Conservation (phyloP, 2,797 vertebrate genomes). For the Enteromius treurensis region DNA sequence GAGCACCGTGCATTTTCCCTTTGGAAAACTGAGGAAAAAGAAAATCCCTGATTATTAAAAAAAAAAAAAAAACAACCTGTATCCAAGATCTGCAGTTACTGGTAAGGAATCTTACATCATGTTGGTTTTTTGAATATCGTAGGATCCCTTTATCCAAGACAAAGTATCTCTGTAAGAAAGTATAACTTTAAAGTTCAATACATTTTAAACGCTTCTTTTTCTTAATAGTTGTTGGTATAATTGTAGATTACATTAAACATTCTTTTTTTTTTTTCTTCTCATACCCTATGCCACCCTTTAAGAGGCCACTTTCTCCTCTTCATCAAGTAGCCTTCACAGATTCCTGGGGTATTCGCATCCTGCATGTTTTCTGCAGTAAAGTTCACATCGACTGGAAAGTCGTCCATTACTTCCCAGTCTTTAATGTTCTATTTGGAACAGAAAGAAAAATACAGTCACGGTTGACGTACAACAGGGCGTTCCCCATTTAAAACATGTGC, state of each 20-base stretch:
- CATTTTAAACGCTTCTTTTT: neutral
- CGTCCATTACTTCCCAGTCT: constrained; percentile 93
- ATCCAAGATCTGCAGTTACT: neutral
- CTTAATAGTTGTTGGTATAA: too few species aligned
- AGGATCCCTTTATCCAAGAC: constrained; percentile 87
- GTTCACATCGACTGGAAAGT: constrained; percentile 69
- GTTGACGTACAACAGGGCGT: neutral
- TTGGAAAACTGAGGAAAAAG: constrained; percentile 77
- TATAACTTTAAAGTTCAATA: neutral
- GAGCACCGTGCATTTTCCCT: constrained; percentile 87
- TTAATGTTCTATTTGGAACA: constrained; percentile 78
- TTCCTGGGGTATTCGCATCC: constrained; percentile 69
- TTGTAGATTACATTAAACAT: neutral
- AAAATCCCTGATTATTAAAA: neutral
- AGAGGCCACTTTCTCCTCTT: constrained; percentile 97
- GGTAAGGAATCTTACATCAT: constrained; percentile 82
- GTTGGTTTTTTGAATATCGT: constrained; percentile 86
- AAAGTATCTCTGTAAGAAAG: constrained; percentile 86
- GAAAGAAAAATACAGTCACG: neutral
- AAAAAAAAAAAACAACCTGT: neutral
- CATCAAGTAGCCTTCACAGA: constrained; percentile 91
- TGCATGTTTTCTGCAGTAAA: constrained; percentile 65
- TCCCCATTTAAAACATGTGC: neutral
- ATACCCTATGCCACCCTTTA: constrained; percentile 97
- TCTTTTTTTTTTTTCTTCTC: neutral